Base-by-base conservation (phyloP, 1,140 invertebrate genomes). In the Drosophila ananassae region DNA sequence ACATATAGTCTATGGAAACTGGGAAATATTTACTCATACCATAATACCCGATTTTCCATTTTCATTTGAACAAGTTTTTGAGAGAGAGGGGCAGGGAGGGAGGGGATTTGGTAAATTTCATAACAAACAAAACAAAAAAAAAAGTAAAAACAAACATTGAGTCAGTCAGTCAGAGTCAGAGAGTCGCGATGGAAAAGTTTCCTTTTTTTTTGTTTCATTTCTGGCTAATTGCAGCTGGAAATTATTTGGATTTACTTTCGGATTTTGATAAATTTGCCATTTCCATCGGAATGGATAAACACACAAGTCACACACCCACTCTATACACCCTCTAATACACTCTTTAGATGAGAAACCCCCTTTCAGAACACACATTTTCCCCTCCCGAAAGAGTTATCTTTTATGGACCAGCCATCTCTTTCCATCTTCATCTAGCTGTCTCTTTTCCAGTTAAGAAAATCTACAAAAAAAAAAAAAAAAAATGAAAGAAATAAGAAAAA, bases 241-340 rank as follows among this genome's bases (percentile, higher is more conserved):
- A 50, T 61, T 51, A 67, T 67, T 67, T 61, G 21, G 56, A 24
- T 53, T 67, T 34, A 30, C 30, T 53, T 52, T 50, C 17, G 32
- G 32, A 67, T 69, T 69, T 68, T 69, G 50, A 69, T 48, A 59
- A 59, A 72, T 69, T 59, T 44, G 17, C 68, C 39, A 72, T 44
- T 41, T 52, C 8, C 21, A 59, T 57, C 24, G 9, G 10, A 58
- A 50, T 58, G 44, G 37, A 30, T 62, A 62, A 62, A 62, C 48
- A 37, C 4, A 39, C 9, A 41, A 6, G 2, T 25, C 3, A 12
- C 10, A 28, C 9, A 2, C 32, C 10, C 32, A 10, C 9, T 9
- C 2, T 9, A 8, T 0, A 32, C 32, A 10, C 2, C 30, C 25
- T 25, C 47, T 17, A 17, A 17, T 17, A 17, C 17, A 17, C 17